Evolutionary conservation across 2,797 vertebrate species (phyloP).

Genomic region (Gallinago nigripennis): DNA sequence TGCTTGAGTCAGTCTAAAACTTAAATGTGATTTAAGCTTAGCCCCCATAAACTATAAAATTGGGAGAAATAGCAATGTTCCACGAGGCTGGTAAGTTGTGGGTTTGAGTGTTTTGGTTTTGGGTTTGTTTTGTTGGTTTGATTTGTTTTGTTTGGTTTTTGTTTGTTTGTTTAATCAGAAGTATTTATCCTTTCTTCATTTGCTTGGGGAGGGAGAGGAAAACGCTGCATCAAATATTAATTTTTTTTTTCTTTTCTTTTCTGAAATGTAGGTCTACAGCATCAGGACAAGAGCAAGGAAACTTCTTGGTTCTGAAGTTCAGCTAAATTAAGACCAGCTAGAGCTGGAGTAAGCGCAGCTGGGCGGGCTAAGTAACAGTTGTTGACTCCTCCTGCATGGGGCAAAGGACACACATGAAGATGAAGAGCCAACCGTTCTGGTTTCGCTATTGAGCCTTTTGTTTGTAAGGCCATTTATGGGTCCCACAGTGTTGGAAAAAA

Average conservation of each 20-base stretch:
- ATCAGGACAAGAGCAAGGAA: constrained; percentile 91
- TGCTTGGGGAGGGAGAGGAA: background rate
- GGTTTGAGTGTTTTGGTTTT: background rate
- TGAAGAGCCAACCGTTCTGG: constrained; percentile 46
- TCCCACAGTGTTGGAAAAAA: constrained; percentile 48
- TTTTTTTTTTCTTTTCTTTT: background rate
- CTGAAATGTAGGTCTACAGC: constrained; percentile 81
- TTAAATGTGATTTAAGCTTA: background rate
- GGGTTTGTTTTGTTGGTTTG: no score
- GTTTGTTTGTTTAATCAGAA: background rate
- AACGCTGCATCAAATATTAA: background rate
- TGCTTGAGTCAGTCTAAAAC: background rate
- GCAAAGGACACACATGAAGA: constrained; percentile 54
- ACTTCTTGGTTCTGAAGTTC: constrained; percentile 89
- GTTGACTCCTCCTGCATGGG: constrained; percentile 24
- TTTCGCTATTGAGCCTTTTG: constrained; percentile 66
- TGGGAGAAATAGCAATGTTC: background rate
- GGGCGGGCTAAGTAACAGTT: background rate
- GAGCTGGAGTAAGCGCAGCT: constrained; percentile 24
- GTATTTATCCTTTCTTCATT: background rate
- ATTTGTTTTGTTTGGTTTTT: background rate
- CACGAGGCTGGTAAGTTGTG: background rate
- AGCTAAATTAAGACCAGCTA: constrained; percentile 1
- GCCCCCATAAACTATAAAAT: background rate
- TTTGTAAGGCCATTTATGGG: constrained; percentile 56